Conservation (phyloP, 2,797 vertebrate species). For the Holocentrus rufus region DNA sequence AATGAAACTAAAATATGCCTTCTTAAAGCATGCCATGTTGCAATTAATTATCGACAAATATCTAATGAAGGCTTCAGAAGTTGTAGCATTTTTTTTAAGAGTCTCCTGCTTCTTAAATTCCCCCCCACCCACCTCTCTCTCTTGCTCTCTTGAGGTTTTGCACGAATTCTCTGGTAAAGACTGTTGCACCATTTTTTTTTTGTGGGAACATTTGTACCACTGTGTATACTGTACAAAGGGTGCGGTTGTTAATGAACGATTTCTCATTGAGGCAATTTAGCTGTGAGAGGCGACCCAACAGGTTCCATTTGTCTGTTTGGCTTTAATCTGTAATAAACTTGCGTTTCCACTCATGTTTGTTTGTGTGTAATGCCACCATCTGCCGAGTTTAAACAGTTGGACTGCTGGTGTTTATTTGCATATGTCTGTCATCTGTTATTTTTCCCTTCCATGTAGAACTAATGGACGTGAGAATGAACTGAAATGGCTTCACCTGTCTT, state of each 20-base stretch:
- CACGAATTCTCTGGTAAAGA: conserved; percentile 54
- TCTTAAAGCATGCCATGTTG: neutral
- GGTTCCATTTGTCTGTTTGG: conserved; percentile 44
- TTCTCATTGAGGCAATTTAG: conserved; percentile 28
- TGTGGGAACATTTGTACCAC: conserved; percentile 1
- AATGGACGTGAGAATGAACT: neutral
- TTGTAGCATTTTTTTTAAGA: neutral
- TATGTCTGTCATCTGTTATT: neutral
- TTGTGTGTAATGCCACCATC: conserved; percentile 4
- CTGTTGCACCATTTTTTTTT: conserved; percentile 42
- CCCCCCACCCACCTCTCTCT: neutral
- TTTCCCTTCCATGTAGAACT: neutral
- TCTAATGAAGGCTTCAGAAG: neutral
- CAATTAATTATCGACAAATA: neutral
- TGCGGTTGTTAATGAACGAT: conserved; percentile 17
- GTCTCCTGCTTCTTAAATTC: conserved; percentile 4
- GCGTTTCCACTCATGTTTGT: conserved; percentile 50
- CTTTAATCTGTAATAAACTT: conserved; percentile 73
- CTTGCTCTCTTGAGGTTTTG: conserved; percentile 42
- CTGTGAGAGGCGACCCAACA: conserved; percentile 35
- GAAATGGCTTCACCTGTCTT: neutral
- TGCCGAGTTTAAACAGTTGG: neutral
- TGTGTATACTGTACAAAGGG: conserved; percentile 29
- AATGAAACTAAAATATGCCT: neutral
- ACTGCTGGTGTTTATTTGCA: neutral